Conservation (phyloP, 2,888 invertebrate species). For the Theretra japonica region DNA sequence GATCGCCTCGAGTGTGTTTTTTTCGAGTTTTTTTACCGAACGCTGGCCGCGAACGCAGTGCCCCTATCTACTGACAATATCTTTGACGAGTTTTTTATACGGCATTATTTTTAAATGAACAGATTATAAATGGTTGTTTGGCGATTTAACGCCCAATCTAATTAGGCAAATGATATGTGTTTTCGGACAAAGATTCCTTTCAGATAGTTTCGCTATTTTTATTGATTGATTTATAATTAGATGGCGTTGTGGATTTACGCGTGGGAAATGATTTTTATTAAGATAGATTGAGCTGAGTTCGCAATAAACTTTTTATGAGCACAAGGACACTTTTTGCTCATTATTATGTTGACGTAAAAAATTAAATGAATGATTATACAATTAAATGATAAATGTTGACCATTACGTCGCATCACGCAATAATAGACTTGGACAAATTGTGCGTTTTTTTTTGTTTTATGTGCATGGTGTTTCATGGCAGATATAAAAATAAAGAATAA, state of each 20-base stretch:
- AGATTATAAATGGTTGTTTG: conserved; percentile 84
- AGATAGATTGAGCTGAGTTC: not conserved
- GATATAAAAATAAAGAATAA: conserved; percentile 8
- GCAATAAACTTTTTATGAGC: not conserved
- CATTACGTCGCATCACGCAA: not conserved
- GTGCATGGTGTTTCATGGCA: conserved; percentile 23
- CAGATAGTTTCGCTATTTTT: conserved; percentile 66
- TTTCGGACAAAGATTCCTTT: conserved; percentile 67
- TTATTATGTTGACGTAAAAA: not conserved
- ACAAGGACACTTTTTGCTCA: not conserved
- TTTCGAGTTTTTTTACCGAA: conserved; percentile 71
- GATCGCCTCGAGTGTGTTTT: conserved; percentile 82
- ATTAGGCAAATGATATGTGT: conserved; percentile 85
- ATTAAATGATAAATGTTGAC: not conserved
- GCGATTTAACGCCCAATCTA: conserved; percentile 85
- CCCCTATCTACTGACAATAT: conserved; percentile 82
- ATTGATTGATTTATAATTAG: conserved; percentile 71
- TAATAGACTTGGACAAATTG: conserved; percentile 25
- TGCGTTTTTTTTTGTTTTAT: conserved; percentile 22
- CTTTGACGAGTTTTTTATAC: conserved; percentile 84
- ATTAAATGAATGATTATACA: not conserved
- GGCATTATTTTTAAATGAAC: conserved; percentile 84
- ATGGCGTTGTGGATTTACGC: conserved; percentile 33
- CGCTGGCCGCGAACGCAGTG: conserved; percentile 79
- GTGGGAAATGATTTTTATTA: conserved; percentile 33